Evolutionary conservation across 2,888 invertebrate genomes (phyloP).

Genomic region (Tridacna gigas): DNA sequence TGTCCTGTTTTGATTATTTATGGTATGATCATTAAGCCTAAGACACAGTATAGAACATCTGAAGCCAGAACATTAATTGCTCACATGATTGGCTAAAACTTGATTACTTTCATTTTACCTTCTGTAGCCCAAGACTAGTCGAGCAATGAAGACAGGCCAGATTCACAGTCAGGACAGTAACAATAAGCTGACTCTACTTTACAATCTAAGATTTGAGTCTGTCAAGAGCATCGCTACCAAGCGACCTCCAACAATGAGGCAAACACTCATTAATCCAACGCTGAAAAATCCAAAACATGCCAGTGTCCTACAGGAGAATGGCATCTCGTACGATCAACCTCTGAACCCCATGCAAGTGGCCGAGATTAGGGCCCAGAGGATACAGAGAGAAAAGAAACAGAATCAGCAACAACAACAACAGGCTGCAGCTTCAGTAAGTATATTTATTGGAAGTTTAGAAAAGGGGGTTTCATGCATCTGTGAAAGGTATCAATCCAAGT

Average conservation of each 20-base stretch:
- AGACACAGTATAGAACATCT: no score
- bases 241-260: constrained; percentile 90
- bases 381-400: constrained; percentile 88
- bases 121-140: constrained; percentile 88
- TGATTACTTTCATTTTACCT: neutral
- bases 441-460: neutral
- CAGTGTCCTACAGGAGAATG: constrained; percentile 92
- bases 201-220: constrained; percentile 90
- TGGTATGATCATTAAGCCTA: no score
- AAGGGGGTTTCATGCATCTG: neutral
- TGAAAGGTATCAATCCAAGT: neutral
- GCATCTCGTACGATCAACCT: constrained; percentile 93
- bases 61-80: no score
- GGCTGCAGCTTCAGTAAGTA: constrained; percentile 2
- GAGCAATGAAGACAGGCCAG: constrained; percentile 91
- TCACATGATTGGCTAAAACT: no score
- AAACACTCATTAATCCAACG: constrained; percentile 90
- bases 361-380: constrained; percentile 90
- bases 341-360: constrained; percentile 89
- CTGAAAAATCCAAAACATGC: constrained; percentile 93
- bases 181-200: constrained; percentile 89
- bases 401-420: constrained; percentile 59
- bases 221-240: constrained; percentile 89
- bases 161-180: constrained; percentile 92
- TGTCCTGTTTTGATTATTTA: no score